Percentiles rank a stretch among this genome's conserved stretches.
These are phyloP conservation scores for Catharus fuscescens DNA, from an alignment of 2,113 vertebrate genomes.

Conservation along the genomic window DNA sequence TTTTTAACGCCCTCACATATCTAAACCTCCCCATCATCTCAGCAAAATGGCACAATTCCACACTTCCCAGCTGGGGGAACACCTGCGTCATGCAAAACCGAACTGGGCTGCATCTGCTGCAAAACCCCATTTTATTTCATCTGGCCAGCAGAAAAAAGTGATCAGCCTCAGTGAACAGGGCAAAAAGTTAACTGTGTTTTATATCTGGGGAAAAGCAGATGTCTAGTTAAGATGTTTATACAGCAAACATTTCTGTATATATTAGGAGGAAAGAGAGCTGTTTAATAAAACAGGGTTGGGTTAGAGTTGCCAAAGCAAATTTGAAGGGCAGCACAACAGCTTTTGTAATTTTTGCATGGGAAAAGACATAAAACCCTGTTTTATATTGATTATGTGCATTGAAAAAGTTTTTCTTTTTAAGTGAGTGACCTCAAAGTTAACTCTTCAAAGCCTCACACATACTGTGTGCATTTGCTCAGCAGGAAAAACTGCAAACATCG, in stretches of 20 bases:
- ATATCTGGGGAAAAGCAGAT: slow-evolving; percentile 72
- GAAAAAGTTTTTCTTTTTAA: background rate
- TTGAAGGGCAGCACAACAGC: slow-evolving; percentile 57
- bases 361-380: slow-evolving; percentile 7
- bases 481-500: background rate
- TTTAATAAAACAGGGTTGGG: slow-evolving; percentile 68
- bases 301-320: slow-evolving; percentile 64
- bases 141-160: slow-evolving; percentile 73
- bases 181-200: slow-evolving; percentile 72
- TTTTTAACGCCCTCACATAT: slow-evolving; percentile 80
- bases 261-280: slow-evolving; percentile 64
- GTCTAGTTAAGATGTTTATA: slow-evolving; percentile 74
- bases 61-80: slow-evolving; percentile 76
- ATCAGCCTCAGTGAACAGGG: slow-evolving; percentile 61
- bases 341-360: slow-evolving; percentile 41
- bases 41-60: slow-evolving; percentile 73
- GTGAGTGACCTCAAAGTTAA: background rate
- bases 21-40: slow-evolving; percentile 75
- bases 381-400: background rate
- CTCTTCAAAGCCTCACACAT: background rate
- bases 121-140: slow-evolving; percentile 68
- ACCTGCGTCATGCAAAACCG: slow-evolving; percentile 72
- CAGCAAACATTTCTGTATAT: slow-evolving; percentile 69
- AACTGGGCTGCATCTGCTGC: slow-evolving; percentile 73
- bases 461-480: background rate